Evolutionary conservation across 2,113 vertebrate species (phyloP).

Genomic region (Columba janthina): DNA sequence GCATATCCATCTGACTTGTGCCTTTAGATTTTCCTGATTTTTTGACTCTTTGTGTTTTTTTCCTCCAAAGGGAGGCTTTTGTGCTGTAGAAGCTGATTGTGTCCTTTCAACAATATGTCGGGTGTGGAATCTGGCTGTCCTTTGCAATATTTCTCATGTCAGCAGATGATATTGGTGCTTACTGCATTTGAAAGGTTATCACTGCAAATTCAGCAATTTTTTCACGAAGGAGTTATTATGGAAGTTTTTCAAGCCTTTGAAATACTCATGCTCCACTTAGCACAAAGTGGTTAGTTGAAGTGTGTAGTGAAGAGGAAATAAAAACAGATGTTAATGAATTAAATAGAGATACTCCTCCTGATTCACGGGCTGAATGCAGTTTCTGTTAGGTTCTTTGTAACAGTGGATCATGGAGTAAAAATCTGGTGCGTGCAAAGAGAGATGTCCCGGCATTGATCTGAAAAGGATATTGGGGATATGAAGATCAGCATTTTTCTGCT

Average conservation of each 20-base stretch:
- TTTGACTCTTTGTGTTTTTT: background rate
- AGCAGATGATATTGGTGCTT: background rate
- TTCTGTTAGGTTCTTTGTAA: background rate
- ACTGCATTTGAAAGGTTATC: background rate
- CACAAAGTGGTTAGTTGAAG: background rate
- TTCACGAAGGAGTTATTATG: background rate
- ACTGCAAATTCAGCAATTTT: background rate
- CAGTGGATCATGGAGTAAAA: background rate
- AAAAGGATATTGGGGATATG: constrained; percentile 30
- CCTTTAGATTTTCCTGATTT: background rate
- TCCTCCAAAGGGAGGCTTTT: background rate
- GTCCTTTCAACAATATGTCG: constrained; percentile 30
- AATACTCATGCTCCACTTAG: background rate
- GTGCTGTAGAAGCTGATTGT: background rate
- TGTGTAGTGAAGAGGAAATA: background rate
- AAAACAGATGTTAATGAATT: background rate
- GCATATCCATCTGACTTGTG: background rate
- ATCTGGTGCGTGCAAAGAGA: background rate
- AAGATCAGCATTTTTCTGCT: constrained; percentile 9
- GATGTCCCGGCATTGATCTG: background rate
- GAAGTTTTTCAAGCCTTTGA: background rate
- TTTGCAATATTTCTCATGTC: background rate
- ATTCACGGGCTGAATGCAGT: background rate
- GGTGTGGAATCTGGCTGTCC: background rate
- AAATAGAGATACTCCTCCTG: background rate